These are phyloP conservation scores for Nephotettix cincticeps DNA, from an alignment of 1,140 invertebrate genomes.

Conservation along the genomic window DNA sequence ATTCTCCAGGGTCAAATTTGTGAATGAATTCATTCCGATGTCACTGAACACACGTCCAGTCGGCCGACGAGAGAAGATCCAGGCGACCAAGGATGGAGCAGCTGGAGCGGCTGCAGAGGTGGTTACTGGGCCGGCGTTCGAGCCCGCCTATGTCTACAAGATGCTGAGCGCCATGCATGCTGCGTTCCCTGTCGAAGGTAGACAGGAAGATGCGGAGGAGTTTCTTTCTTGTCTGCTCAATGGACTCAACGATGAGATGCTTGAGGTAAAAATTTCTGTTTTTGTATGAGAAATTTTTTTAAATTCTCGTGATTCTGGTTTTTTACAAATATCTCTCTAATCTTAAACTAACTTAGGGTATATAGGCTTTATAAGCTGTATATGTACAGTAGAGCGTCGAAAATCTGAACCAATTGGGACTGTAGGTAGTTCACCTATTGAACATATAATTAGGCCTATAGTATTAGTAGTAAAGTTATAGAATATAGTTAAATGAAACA, in stretches of 20 bases:
- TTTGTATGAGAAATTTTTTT: not conserved
- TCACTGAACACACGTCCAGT: slow-evolving; percentile 24
- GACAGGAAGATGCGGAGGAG: slow-evolving; percentile 95
- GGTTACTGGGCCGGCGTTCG: slow-evolving; percentile 66
- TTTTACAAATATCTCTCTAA: no score
- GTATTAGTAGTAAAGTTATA: no score
- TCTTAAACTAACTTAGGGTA: no score
- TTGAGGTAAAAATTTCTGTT: slow-evolving; percentile 60
- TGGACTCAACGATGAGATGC: slow-evolving; percentile 94
- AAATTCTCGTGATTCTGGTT: no score
- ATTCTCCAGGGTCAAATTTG: slow-evolving; percentile 56
- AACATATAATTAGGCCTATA: no score
- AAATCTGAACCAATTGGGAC: no score
- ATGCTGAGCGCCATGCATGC: slow-evolving; percentile 72
- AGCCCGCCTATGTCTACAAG: slow-evolving; percentile 79
- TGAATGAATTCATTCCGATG: slow-evolving; percentile 44
- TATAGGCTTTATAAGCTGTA: no score
- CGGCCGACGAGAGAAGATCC: slow-evolving; percentile 35
- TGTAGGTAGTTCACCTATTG: no score
- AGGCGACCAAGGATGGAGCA: slow-evolving; percentile 28
- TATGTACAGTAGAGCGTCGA: no score
- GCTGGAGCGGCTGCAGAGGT: slow-evolving; percentile 34
- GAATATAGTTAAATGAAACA: no score
- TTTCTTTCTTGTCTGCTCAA: slow-evolving; percentile 91
- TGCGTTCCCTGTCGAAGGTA: slow-evolving; percentile 69